Conservation (phyloP, 2,797 vertebrate genomes). For the Aratinga solstitialis region DNA sequence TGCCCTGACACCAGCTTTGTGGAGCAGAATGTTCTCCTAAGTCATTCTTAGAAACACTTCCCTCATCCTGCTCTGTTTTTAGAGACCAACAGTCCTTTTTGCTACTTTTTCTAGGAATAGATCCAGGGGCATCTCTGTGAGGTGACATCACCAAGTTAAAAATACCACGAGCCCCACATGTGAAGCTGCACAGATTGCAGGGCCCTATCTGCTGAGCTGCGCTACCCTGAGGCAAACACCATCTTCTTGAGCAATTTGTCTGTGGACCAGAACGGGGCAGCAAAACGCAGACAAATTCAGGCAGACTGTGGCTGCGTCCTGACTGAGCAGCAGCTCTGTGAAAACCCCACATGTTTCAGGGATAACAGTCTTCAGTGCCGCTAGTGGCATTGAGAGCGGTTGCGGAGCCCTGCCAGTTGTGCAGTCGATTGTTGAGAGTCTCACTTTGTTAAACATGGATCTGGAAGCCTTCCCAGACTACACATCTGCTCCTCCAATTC, state of each 20-base stretch:
- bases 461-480: constrained; percentile 62
- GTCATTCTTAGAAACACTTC: neutral
- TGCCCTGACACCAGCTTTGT: neutral
- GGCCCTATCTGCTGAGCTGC: neutral
- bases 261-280: constrained; percentile 32
- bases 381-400: neutral
- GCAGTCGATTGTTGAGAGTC: constrained; percentile 29
- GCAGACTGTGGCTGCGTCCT: neutral
- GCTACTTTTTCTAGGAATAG: neutral
- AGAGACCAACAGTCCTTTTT: neutral
- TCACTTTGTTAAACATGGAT: constrained; percentile 33
- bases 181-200: neutral
- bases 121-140: neutral
- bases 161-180: neutral
- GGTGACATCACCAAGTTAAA: accelerated
- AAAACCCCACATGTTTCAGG: neutral
- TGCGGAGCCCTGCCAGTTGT: constrained; percentile 9
- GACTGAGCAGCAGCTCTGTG: neutral
- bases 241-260: neutral
- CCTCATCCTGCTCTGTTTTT: neutral
- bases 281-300: neutral
- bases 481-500: constrained; percentile 59
- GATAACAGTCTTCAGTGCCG: neutral
- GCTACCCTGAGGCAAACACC: neutral
- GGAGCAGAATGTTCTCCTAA: neutral